Conservation (phyloP, 1,140 invertebrate species). For the Bradynema listronoti region DNA sequence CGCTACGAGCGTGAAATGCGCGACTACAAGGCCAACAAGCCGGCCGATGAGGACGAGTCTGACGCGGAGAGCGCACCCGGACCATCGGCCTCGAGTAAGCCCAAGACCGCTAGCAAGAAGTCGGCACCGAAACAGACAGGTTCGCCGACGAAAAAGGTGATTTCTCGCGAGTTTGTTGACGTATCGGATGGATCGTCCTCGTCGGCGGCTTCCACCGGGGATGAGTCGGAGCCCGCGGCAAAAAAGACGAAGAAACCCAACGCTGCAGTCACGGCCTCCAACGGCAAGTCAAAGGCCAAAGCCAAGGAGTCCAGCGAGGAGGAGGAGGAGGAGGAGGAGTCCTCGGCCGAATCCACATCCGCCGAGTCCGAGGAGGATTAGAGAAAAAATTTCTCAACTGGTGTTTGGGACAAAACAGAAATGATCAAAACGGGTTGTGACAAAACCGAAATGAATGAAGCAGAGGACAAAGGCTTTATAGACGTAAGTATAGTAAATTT, state of each 20-base stretch:
- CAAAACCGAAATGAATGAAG: no score
- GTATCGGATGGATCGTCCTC: conserved; percentile 22
- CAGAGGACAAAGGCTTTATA: no score
- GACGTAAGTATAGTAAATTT: no score
- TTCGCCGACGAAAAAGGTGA: conserved; percentile 34
- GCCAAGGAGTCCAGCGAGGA: not conserved
- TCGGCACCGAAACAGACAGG: conserved; percentile 16
- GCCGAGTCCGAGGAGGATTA: not conserved
- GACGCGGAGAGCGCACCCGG: not conserved
- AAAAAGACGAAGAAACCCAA: not conserved
- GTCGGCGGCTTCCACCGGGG: no score
- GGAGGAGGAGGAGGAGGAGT: not conserved
- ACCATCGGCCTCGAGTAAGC: not conserved
- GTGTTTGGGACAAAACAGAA: no score
- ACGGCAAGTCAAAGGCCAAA: not conserved
- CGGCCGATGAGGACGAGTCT: no score
- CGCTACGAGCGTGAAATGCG: conserved; percentile 58
- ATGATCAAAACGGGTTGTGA: no score
- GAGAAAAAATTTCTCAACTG: no score
- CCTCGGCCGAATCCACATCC: not conserved
- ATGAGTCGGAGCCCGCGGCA: not conserved
- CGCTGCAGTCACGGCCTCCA: not conserved
- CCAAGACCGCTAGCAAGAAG: not conserved
- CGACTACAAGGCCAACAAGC: conserved; percentile 30
- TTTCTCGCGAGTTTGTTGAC: conserved; percentile 41